A percentile compares a stretch with the other conserved stretches of the same genome.
Evolutionary conservation across 1,140 invertebrate genomes (phyloP).

Genomic region (Eurosta solidaginis): DNA sequence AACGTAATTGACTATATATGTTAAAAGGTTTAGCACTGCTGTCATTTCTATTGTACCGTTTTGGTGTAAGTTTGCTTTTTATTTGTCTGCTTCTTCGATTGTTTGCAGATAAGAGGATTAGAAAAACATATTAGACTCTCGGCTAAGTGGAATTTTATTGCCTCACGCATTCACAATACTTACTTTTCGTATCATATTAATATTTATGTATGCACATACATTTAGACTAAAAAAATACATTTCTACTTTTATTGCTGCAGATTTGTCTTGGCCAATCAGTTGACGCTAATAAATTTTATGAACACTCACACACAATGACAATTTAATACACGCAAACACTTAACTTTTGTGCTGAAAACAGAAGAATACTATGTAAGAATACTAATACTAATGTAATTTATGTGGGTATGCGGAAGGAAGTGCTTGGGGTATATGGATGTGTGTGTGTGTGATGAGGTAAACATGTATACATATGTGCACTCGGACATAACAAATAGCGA

Average conservation of each 20-base stretch:
- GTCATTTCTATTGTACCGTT: not conserved
- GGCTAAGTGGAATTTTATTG: constrained; percentile 35
- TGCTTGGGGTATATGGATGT: too few relatives aligned
- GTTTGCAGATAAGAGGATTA: constrained; percentile 35
- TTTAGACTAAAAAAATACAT: not conserved
- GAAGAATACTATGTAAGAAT: too few relatives aligned
- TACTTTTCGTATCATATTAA: constrained; percentile 18
- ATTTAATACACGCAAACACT: not conserved
- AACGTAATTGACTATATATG: too few relatives aligned
- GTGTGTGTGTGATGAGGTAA: too few relatives aligned
- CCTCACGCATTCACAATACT: constrained; percentile 23
- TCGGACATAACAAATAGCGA: too few relatives aligned
- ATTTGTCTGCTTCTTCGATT: too few relatives aligned
- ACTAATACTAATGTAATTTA: too few relatives aligned
- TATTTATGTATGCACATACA: not conserved
- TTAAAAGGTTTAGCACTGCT: not conserved
- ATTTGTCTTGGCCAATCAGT: not conserved
- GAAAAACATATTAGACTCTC: constrained; percentile 31
- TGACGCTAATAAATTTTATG: not conserved
- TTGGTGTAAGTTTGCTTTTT: constrained; percentile 8
- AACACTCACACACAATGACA: not conserved
- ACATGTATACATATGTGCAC: too few relatives aligned
- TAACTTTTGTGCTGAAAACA: too few relatives aligned
- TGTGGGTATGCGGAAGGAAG: too few relatives aligned
- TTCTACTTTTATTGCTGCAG: not conserved